These are phyloP conservation scores for Casuarius casuarius DNA, from an alignment of 2,113 vertebrate species.

Conservation along the genomic window DNA sequence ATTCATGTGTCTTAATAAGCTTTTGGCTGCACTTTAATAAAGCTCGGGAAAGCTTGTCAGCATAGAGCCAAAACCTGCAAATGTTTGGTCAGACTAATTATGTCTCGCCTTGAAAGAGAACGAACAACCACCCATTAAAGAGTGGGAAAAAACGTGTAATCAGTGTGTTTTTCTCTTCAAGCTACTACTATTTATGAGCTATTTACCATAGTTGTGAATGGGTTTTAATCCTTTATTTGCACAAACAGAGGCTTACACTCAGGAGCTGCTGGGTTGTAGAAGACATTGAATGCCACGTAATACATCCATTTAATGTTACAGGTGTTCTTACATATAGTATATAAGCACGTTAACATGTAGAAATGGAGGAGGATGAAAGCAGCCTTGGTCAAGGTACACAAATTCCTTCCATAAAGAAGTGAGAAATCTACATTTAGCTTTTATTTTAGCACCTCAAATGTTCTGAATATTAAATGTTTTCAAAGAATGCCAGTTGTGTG, in stretches of 20 bases:
- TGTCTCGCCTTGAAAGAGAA: slow-evolving; percentile 8
- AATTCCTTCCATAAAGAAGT: background rate
- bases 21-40: slow-evolving; percentile 15
- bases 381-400: background rate
- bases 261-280: background rate
- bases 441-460: background rate
- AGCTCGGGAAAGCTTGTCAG: slow-evolving; percentile 3
- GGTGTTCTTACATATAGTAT: background rate
- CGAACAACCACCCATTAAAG: background rate
- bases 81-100: slow-evolving; percentile 28
- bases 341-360: background rate
- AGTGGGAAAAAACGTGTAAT: background rate
- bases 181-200: background rate
- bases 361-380: background rate
- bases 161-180: background rate
- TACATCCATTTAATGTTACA: background rate
- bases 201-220: background rate
- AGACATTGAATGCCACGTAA: background rate
- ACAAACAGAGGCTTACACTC: background rate
- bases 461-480: background rate
- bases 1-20: slow-evolving; percentile 18
- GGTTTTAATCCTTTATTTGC: background rate
- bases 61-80: background rate
- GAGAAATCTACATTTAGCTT: background rate
- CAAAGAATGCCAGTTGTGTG: accelerated